Base-by-base conservation (phyloP, 2,888 invertebrate genomes). In the Leistus spinibarbis region DNA sequence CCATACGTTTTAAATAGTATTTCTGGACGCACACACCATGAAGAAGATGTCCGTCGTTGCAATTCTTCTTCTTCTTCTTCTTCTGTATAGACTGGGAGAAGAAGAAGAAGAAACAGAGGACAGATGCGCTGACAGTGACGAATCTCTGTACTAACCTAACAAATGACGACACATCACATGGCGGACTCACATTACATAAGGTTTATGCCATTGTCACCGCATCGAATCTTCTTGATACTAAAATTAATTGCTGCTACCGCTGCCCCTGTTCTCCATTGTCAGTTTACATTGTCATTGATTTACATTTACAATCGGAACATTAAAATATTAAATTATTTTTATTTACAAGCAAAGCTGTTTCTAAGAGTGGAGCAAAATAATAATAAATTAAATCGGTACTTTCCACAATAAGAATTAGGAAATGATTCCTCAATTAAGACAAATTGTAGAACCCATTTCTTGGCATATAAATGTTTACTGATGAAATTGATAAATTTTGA, bases 41-140 rank as follows among this genome's bases (percentile, higher is more conserved):
- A 64, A 60, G 60, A 60, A 60, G 17, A 19, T n/a, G n/a, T n/a
- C n/a, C n/a, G n/a, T n/a, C 10, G 16, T 60, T 20, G 60, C 17
- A 60, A 22, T 60, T 20, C 20, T 22, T 20, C 20, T 22, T n/a
- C n/a, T n/a, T n/a, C n/a, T n/a, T n/a, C n/a, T n/a, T n/a, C n/a
- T n/a, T n/a, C n/a, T n/a, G n/a, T n/a, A n/a, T n/a, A 19, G 22
- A 60, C 22, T n/a, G n/a, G 60, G 2, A 19, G 60, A 60, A 60
- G 20, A 19, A 60, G 20, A 17, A 60, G 10, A 17, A 60, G 17
- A 60, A 22, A 60, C 40, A 20, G 57, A 20, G 13, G 16, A 20
- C 24, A 64, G 64, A 64, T 16, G 23, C 64, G 24, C 23, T 64
- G 64, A 64, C 64, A 64, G 64, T 64, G 64, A 64, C 64, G 64